Evolutionary conservation across 2,888 invertebrate species (phyloP), one percentile per base, ranked within the genome.

Genomic region (Pimpla rufipes): DNA sequence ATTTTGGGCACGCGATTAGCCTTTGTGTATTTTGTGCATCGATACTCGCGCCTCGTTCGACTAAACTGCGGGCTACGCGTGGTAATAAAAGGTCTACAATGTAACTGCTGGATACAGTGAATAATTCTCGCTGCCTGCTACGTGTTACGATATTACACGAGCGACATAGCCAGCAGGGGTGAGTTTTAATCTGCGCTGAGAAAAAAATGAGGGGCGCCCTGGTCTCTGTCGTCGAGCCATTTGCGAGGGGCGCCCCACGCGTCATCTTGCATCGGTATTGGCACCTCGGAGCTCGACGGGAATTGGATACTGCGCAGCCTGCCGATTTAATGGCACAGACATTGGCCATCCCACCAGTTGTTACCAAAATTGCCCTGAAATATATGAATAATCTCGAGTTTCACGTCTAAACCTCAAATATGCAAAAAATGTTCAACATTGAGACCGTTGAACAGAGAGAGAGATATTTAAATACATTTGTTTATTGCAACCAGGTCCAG

Each of bases 241-340:
- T 75, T 75, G 50, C 55, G 66, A 66, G 42, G 75, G 75, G 75
- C 66, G 75, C 66, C 57, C 35, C 37, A 40, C 59, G 64, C 64
- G 67, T 78, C 70, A 64, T 59, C 76, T 68, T 77, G 59, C 77
- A 50, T 52, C 62, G 23, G 67, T 64, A 78, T 78, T 42, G 78
- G 70, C 70, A 66, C 55, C 37, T 45, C 66, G 57, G 66, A 66
- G n/a, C n/a, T 52, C 8, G 10, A 21, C 50, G 11, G 3, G 10
- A 40, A 37, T 62, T 50, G 18, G 16, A 74, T 50, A 40, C 42
- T 67, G 35, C n/a, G n/a, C 50, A 18, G 42, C 37, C 7, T 50
- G 52, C 8, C 5, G 13, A 40, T 42, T 42, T 18, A 23, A 45
- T 50, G 6, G n/a, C 13, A 66, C 23, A 42, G 66, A 2, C 23